Evolutionary conservation across 2,797 vertebrate genomes (phyloP), one percentile per base, ranked within the genome.

Genomic region (Tauraco hartlaubi): DNA sequence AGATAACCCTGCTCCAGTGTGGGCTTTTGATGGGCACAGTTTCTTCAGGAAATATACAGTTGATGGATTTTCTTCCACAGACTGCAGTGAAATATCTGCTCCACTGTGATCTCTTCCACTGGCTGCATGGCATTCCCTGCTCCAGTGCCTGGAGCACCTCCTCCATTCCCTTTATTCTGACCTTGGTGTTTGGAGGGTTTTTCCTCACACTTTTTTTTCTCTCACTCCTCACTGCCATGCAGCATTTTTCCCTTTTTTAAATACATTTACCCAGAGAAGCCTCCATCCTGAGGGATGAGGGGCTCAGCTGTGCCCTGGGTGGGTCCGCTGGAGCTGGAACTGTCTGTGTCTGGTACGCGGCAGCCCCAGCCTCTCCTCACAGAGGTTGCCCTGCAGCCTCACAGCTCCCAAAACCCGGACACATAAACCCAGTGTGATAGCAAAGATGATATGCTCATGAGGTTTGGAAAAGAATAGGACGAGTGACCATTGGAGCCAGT

Each of bases 291-390:
- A 41, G 39, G 39, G 39, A 41, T 4, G 9, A 2, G 2, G 19
- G n/a, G 8, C 66, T 61, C 31, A 31, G 6, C 23, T 1, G 5
- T 43, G 35, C 23, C 23, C 33, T 49, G 28, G 14, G 33, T 6
- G 41, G 17, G 13, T 19, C 2, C 6, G 39, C 9, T 39, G 20
- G 15, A 35, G 4, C 16, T 63, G 33, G 41, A 75, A 66, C 25
- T 0, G 2, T 5, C 52, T 15, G 11, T 7, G 39, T 23, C 48
- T 3, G 4, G 11, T n/a, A 44, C 0, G 2, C 1, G 13, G 35
- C 55, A 54, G 46, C 3, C 9, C 15, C 0, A 1, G n/a, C 46
- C 18, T 39, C 22, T 59, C 17, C n/a, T 46, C 58, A n/a, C 72
- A 37, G 33, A 54, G 41, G 22, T 23, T 1, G 0, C 20, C 10